phyloP scores from a whole-genome alignment of 2,113 vertebrate genomes.

The Dendrocopos noguchii region DNA sequence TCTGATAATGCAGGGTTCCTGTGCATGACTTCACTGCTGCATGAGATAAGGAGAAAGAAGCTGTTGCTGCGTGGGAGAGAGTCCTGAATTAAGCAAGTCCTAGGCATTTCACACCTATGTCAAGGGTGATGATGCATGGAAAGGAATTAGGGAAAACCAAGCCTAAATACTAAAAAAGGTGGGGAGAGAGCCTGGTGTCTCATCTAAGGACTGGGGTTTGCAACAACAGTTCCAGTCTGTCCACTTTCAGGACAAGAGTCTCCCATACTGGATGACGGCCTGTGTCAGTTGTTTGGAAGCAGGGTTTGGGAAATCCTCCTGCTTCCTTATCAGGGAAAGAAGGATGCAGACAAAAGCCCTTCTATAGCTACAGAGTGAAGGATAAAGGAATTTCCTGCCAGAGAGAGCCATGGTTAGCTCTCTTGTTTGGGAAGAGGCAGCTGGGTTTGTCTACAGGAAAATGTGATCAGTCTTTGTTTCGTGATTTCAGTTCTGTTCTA shows the following conservation, averaged over 20 bases:
- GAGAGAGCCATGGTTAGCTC: background rate
- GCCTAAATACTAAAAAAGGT: background rate
- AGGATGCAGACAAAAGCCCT: background rate
- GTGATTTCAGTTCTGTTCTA: background rate
- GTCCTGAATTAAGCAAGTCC: conserved; percentile 18
- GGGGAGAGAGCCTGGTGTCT: background rate
- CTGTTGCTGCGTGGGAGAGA: background rate
- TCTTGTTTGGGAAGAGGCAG: background rate
- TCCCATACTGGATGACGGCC: background rate
- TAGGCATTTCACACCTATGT: background rate
- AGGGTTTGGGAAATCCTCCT: background rate
- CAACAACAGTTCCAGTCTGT: background rate
- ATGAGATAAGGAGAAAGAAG: conserved; percentile 18
- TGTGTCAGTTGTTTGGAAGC: background rate
- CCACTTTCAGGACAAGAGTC: background rate
- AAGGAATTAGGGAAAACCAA: background rate
- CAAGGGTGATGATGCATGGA: background rate
- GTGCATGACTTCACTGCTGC: background rate
- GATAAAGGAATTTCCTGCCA: background rate
- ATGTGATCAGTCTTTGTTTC: background rate
- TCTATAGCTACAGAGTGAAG: background rate
- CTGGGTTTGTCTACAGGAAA: background rate
- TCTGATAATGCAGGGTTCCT: conserved; percentile 4
- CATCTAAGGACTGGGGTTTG: background rate
- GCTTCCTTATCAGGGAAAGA: background rate